Percentiles rank a stretch among this genome's conserved stretches.
These are phyloP conservation scores for Agonum fuliginosum DNA, from an alignment of 2,888 invertebrate species.

Conservation along the genomic window DNA sequence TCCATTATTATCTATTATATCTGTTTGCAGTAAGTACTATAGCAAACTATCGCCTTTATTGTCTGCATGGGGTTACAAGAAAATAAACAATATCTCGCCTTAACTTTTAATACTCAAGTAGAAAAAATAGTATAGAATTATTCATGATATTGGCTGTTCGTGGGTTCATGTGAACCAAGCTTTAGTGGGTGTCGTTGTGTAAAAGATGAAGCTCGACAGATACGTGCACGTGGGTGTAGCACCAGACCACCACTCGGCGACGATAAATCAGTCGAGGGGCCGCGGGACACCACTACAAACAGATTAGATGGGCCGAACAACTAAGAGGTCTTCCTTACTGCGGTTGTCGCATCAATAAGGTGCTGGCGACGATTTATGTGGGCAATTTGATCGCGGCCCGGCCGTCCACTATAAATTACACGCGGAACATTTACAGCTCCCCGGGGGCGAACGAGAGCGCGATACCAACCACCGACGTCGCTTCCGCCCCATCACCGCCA, in stretches of 20 bases:
- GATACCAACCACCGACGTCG: slow-evolving; percentile 46
- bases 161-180: not conserved
- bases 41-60: no score
- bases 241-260: slow-evolving; percentile 51
- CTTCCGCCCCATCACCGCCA: no score
- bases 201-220: slow-evolving; percentile 7
- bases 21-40: no score
- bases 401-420: slow-evolving; percentile 66
- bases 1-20: no score
- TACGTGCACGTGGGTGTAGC: slow-evolving; percentile 39
- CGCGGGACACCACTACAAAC: slow-evolving; percentile 64
- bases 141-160: no score
- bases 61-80: no score
- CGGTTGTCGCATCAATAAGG: slow-evolving; percentile 70
- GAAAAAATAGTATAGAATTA: no score
- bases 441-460: slow-evolving; percentile 47
- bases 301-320: slow-evolving; percentile 67
- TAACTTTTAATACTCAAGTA: no score
- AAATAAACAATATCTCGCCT: no score
- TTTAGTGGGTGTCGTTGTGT: slow-evolving; percentile 16
- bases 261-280: slow-evolving; percentile 59
- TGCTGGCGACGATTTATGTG: slow-evolving; percentile 69
- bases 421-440: slow-evolving; percentile 60
- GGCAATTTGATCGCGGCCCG: slow-evolving; percentile 69
- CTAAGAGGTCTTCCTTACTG: slow-evolving; percentile 67